A percentile compares a stretch with the other conserved stretches of the same genome.
Conservation (phyloP, 2,797 vertebrate species). For the Synaphobranchus kaupii region DNA sequence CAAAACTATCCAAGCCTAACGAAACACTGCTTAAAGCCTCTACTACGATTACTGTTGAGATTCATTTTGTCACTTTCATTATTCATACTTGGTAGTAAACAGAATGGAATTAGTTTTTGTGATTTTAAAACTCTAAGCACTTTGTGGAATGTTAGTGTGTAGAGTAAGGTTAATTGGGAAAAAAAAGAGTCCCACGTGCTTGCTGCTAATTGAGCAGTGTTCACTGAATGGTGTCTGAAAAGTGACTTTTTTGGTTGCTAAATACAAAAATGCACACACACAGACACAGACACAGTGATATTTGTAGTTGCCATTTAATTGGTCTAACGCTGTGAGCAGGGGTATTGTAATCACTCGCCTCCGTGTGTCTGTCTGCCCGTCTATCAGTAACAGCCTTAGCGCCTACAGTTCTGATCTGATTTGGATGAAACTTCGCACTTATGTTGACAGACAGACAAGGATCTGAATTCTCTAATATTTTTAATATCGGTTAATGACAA, state of each 20-base stretch:
- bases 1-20: slow-evolving; percentile 77
- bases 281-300: neutral
- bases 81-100: slow-evolving; percentile 72
- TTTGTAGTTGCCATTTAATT: neutral
- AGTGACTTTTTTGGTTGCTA: neutral
- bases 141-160: slow-evolving; percentile 44
- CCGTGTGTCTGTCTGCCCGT: too few relatives aligned
- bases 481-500: too few relatives aligned
- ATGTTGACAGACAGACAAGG: too few relatives aligned
- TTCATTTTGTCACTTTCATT: slow-evolving; percentile 74
- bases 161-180: slow-evolving; percentile 44
- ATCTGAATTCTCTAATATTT: too few relatives aligned
- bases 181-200: slow-evolving; percentile 43
- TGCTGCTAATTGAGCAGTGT: slow-evolving; percentile 51
- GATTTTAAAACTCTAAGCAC: slow-evolving; percentile 60
- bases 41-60: slow-evolving; percentile 66
- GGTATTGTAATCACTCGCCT: too few relatives aligned
- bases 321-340: too few relatives aligned
- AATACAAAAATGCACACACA: neutral
- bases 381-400: too few relatives aligned
- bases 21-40: slow-evolving; percentile 73
- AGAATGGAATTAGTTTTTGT: slow-evolving; percentile 69
- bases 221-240: neutral
- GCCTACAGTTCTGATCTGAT: too few relatives aligned
- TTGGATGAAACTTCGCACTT: too few relatives aligned